These are phyloP conservation scores for Streptopelia turtur DNA, from an alignment of 2,797 vertebrate species.

Conservation along the genomic window DNA sequence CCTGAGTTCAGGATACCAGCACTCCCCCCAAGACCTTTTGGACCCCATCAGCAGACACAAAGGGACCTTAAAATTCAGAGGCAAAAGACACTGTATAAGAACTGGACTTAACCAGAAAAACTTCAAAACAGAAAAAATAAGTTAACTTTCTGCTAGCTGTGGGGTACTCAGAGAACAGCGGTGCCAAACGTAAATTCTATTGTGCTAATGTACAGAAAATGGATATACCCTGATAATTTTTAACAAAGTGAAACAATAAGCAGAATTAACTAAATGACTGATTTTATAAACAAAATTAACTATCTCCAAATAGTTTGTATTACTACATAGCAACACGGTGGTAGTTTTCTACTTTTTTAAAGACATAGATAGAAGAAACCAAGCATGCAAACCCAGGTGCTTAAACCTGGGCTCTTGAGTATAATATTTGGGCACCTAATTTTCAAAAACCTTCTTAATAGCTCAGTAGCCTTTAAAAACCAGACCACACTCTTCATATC, in stretches of 20 bases:
- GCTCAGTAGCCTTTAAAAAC: neutral
- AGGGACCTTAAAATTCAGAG: neutral
- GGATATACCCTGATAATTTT: neutral
- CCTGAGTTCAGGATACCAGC: neutral
- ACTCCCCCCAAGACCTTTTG: neutral
- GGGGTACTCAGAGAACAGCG: neutral
- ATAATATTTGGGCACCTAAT: neutral
- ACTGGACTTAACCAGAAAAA: neutral
- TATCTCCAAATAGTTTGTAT: neutral
- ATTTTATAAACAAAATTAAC: neutral
- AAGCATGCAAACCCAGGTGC: neutral
- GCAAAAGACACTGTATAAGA: neutral
- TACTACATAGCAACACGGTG: neutral
- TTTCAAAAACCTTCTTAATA: neutral
- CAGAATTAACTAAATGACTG: neutral
- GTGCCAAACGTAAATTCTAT: neutral
- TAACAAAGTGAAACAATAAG: neutral
- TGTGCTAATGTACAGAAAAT: neutral
- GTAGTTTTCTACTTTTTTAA: neutral
- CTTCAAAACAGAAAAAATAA: neutral
- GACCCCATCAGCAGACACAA: neutral
- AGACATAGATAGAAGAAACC: neutral
- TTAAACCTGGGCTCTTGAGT: neutral
- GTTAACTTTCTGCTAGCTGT: neutral
- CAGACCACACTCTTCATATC: rapidly evolving